phyloP scores from a whole-genome alignment of 2,888 invertebrate species.

The Apantesis nais region DNA sequence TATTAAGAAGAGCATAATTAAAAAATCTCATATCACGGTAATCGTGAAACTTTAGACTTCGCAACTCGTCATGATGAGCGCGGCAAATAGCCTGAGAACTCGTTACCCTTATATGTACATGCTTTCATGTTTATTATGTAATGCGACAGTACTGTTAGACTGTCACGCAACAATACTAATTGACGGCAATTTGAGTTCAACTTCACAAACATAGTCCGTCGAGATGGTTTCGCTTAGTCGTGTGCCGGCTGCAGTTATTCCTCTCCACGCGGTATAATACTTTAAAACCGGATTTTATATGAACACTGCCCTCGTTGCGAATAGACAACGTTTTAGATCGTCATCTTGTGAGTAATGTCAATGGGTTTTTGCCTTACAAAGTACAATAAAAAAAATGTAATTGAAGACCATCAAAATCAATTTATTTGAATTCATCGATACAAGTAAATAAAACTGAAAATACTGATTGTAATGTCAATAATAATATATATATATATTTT shows the following conservation, averaged over 20 bases:
- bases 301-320: slow-evolving; percentile 58
- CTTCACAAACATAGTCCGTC: slow-evolving; percentile 37
- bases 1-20: slow-evolving; percentile 59
- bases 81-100: slow-evolving; percentile 68
- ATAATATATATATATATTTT: too few relatives aligned
- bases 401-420: not conserved
- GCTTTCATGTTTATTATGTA: slow-evolving; percentile 77
- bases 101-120: slow-evolving; percentile 63
- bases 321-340: slow-evolving; percentile 60
- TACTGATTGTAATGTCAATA: too few relatives aligned
- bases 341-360: slow-evolving; percentile 36
- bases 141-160: slow-evolving; percentile 73
- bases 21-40: slow-evolving; percentile 63
- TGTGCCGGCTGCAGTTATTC: slow-evolving; percentile 46
- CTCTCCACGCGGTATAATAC: slow-evolving; percentile 59
- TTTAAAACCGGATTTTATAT: slow-evolving; percentile 69
- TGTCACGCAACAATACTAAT: slow-evolving; percentile 77
- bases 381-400: slow-evolving; percentile 7
- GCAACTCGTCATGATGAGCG: slow-evolving; percentile 59
- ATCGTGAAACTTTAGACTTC: slow-evolving; percentile 57
- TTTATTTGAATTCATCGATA: not conserved
- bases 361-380: slow-evolving; percentile 16
- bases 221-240: slow-evolving; percentile 24
- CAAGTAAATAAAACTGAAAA: too few relatives aligned
- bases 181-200: slow-evolving; percentile 59